Percentiles rank a stretch among this genome's conserved stretches.
Evolutionary conservation across 2,797 vertebrate genomes (phyloP).

Genomic region (Hyperoplus immaculatus): DNA sequence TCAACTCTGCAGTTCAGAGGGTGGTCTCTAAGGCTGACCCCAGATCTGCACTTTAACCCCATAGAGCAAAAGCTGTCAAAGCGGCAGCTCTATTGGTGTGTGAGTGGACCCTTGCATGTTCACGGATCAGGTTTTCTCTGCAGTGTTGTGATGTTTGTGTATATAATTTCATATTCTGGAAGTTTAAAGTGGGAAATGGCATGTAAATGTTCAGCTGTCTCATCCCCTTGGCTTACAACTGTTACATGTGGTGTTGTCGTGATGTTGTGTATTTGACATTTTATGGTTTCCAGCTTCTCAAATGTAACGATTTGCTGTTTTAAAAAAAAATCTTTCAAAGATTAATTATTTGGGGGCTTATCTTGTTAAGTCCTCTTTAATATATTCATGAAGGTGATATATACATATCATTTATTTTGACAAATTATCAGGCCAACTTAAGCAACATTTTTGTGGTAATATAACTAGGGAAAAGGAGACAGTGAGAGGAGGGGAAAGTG

Average conservation of each 20-base stretch:
- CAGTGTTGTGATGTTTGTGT: not conserved
- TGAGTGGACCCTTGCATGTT: not conserved
- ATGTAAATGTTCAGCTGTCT: not conserved
- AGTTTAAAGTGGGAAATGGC: not conserved
- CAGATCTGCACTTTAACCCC: constrained; percentile 37
- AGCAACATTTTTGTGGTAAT: not conserved
- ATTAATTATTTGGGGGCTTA: not conserved
- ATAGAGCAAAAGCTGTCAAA: constrained; percentile 51
- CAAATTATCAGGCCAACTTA: not conserved
- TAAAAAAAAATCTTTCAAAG: too few relatives aligned
- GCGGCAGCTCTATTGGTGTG: constrained; percentile 34
- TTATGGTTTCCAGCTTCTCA: not conserved
- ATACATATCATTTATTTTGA: not conserved
- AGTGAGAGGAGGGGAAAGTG: not conserved
- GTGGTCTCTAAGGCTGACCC: constrained; percentile 56
- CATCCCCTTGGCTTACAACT: not conserved
- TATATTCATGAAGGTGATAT: not conserved
- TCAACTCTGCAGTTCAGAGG: constrained; percentile 65
- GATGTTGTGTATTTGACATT: not conserved
- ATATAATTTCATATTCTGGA: not conserved
- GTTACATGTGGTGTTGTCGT: not conserved
- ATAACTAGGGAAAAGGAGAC: not conserved
- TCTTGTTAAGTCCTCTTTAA: not conserved
- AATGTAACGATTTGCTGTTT: not conserved
- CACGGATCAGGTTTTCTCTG: not conserved